Evolutionary conservation across 2,888 invertebrate genomes (phyloP).

Genomic region (Sericinus montela): DNA sequence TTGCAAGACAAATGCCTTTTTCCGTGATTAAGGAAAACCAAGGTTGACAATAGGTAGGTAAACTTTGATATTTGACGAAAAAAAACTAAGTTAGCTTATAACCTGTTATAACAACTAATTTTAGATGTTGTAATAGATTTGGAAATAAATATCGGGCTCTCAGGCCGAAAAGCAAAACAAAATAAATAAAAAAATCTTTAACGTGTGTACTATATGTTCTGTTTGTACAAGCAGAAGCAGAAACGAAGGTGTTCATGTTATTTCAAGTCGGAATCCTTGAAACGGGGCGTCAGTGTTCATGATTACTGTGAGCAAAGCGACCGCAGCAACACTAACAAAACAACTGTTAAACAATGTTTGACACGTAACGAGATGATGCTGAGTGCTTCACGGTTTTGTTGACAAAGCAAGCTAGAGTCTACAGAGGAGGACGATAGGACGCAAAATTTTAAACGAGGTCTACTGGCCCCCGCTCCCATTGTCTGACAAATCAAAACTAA

Average conservation of each 20-base stretch:
- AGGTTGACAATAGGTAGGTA: too few relatives aligned
- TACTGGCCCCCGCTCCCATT: slow-evolving; percentile 37
- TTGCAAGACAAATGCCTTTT: too few relatives aligned
- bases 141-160: too few relatives aligned
- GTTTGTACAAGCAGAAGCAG: neutral
- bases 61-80: too few relatives aligned
- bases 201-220: too few relatives aligned
- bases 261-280: slow-evolving; percentile 1
- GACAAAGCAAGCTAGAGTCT: slow-evolving; percentile 46
- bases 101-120: too few relatives aligned
- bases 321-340: slow-evolving; percentile 52
- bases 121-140: too few relatives aligned
- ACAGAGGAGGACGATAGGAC: slow-evolving; percentile 48
- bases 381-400: slow-evolving; percentile 57
- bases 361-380: slow-evolving; percentile 62
- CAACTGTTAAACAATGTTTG: slow-evolving; percentile 63
- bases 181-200: too few relatives aligned
- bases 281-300: slow-evolving; percentile 28
- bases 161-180: too few relatives aligned
- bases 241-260: neutral
- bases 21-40: too few relatives aligned
- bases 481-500: slow-evolving; percentile 47
- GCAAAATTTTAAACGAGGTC: slow-evolving; percentile 66
- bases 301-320: slow-evolving; percentile 43
- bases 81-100: too few relatives aligned